Conservation (phyloP, 2,113 vertebrate genomes). For the Eurypyga helias region DNA sequence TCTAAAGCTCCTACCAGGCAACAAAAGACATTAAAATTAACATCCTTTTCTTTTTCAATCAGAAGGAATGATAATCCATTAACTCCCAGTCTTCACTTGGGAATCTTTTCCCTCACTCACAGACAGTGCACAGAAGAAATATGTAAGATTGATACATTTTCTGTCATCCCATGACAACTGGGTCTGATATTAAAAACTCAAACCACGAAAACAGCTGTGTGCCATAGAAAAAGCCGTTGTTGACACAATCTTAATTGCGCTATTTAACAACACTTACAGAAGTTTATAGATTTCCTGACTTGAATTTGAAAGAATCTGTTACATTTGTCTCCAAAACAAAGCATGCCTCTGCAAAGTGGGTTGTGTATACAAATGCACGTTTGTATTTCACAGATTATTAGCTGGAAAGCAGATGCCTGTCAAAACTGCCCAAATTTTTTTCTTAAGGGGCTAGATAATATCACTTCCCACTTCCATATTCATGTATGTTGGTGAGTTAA, state of each 20-base stretch:
- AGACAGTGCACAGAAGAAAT: background rate
- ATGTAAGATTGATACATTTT: background rate
- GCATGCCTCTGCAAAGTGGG: background rate
- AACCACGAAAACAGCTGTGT: background rate
- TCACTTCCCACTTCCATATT: background rate
- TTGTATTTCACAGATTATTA: background rate
- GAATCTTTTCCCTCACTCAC: background rate
- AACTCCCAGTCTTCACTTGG: background rate
- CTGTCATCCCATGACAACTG: background rate
- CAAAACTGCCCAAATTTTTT: background rate
- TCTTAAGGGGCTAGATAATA: background rate
- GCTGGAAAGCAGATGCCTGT: background rate
- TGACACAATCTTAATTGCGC: background rate
- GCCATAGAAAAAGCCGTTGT: background rate
- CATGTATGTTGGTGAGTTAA: background rate
- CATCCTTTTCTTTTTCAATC: background rate
- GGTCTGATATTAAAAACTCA: background rate
- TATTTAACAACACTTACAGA: background rate
- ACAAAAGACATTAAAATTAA: background rate
- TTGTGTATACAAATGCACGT: background rate
- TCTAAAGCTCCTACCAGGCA: background rate
- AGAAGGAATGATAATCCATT: background rate
- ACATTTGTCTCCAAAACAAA: background rate
- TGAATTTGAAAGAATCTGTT: background rate
- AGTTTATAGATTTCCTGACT: background rate